Conservation (phyloP, 2,888 invertebrate species). For the Eulithis testata region DNA sequence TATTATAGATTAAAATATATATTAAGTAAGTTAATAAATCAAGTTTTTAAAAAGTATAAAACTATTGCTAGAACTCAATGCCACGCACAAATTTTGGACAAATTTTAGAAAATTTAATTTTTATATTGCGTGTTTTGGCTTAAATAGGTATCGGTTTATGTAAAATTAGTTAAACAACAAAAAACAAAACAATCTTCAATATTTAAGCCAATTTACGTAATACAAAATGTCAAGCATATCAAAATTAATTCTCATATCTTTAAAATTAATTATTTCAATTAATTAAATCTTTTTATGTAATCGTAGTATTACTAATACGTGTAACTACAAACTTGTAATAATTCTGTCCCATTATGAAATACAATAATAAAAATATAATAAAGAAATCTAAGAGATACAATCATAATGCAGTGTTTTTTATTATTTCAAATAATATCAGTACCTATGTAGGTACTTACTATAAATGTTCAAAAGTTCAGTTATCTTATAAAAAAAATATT, state of each 20-base stretch:
- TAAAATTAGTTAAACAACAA: too few species aligned
- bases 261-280: slow-evolving; percentile 24
- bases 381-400: slow-evolving; percentile 34
- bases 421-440: not conserved
- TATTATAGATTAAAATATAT: slow-evolving; percentile 39
- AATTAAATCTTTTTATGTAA: slow-evolving; percentile 37
- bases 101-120: slow-evolving; percentile 25
- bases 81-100: slow-evolving; percentile 64
- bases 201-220: slow-evolving; percentile 9
- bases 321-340: slow-evolving; percentile 42
- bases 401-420: not conserved
- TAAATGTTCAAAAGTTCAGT: too few species aligned
- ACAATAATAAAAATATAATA: slow-evolving; percentile 27
- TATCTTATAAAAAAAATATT: too few species aligned
- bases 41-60: slow-evolving; percentile 40
- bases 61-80: slow-evolving; percentile 47
- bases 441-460: too few species aligned
- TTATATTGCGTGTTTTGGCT: slow-evolving; percentile 19
- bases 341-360: slow-evolving; percentile 47
- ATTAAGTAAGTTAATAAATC: slow-evolving; percentile 35
- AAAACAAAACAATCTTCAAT: not conserved
- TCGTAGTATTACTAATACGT: slow-evolving; percentile 43
- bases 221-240: slow-evolving; percentile 54
- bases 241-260: slow-evolving; percentile 53
- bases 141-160: not conserved